These are phyloP conservation scores for Himantopus leucocephalus DNA, from an alignment of 2,113 vertebrate species.

Conservation along the genomic window DNA sequence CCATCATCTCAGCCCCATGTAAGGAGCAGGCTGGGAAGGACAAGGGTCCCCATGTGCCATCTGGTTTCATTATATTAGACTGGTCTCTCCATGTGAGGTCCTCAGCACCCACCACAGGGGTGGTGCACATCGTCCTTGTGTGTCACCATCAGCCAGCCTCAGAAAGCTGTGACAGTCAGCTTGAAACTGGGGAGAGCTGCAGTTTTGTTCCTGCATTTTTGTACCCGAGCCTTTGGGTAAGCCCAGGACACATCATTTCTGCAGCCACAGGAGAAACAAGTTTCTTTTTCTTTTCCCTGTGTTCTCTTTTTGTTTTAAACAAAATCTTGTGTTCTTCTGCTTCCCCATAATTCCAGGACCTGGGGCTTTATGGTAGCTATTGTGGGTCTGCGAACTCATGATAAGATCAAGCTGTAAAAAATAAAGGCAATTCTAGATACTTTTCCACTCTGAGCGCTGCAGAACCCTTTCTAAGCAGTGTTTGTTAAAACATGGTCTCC, in stretches of 20 bases:
- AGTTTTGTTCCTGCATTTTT: neutral
- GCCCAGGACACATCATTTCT: neutral
- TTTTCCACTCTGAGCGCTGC: neutral
- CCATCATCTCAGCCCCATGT: neutral
- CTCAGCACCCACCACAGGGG: neutral
- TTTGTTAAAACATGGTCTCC: neutral
- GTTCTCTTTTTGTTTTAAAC: neutral
- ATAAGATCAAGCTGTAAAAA: neutral
- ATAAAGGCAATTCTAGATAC: neutral
- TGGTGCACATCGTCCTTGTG: fast-evolving
- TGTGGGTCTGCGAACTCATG: fast-evolving
- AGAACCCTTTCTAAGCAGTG: neutral
- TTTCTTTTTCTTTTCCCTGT: neutral
- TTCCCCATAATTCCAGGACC: neutral
- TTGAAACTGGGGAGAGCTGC: neutral
- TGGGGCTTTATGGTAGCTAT: neutral
- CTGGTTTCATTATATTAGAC: neutral
- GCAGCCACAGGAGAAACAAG: neutral
- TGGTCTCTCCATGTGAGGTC: neutral
- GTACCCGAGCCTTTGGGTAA: neutral
- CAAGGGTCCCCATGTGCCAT: neutral
- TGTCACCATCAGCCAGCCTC: neutral
- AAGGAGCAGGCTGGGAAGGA: neutral
- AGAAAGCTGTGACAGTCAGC: neutral
- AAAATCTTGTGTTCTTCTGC: neutral